Conservation (phyloP, 2,797 vertebrate species). For the Alosa sapidissima region DNA sequence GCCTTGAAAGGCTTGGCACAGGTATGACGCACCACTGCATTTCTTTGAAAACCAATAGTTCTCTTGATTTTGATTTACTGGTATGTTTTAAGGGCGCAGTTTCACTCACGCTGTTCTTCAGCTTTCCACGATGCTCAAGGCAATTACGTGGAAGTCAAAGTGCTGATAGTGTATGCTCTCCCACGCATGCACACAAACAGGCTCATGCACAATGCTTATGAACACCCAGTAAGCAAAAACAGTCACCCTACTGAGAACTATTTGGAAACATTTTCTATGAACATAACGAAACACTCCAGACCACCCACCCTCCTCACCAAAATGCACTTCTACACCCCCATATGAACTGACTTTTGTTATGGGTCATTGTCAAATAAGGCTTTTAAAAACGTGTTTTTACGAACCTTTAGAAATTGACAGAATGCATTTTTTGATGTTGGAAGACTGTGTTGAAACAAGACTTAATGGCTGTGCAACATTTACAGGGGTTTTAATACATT, state of each 20-base stretch:
- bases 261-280: neutral
- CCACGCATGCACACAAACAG: neutral
- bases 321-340: neutral
- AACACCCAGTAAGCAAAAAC: slow-evolving; percentile 3
- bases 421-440: too few species aligned
- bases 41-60: too few species aligned
- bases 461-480: too few species aligned
- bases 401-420: too few species aligned
- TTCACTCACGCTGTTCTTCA: neutral
- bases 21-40: too few species aligned
- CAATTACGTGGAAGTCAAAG: neutral
- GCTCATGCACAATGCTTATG: neutral
- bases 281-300: neutral
- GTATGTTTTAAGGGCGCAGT: too few species aligned
- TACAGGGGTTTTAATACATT: too few species aligned
- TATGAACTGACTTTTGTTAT: neutral
- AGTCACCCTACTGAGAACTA: neutral
- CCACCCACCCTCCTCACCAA: neutral
- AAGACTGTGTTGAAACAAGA: too few species aligned
- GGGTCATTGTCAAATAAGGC: too few species aligned
- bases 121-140: neutral
- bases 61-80: too few species aligned
- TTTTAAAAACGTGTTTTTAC: too few species aligned
- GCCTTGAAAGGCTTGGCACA: too few species aligned
- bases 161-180: neutral